phyloP scores from a whole-genome alignment of 37 sponge, comb jelly and placozoan genomes.

The Halisarca cf. caerulea region DNA sequence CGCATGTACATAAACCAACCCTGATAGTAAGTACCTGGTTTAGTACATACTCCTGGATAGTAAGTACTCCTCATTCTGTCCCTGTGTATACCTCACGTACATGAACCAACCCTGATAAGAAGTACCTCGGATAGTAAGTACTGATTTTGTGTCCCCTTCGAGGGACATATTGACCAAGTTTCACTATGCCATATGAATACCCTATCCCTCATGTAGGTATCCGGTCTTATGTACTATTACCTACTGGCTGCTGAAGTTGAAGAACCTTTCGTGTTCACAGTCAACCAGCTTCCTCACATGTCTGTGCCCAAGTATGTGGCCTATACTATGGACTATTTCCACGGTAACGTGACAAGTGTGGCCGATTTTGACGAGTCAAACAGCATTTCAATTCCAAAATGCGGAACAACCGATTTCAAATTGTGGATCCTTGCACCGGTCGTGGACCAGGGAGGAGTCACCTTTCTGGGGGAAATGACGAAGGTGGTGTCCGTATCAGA shows the following conservation, averaged over 20 bases:
- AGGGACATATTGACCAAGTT: too few relatives aligned
- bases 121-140: too few relatives aligned
- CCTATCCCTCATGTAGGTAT: conserved; percentile 11
- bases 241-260: conserved; percentile 60
- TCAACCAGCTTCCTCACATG: conserved; percentile 40
- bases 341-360: conserved; percentile 22
- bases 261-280: conserved; percentile 9
- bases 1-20: too few relatives aligned
- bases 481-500: conserved; percentile 72
- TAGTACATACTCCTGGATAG: too few relatives aligned
- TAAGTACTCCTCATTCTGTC: too few relatives aligned
- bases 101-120: too few relatives aligned
- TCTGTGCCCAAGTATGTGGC: conserved; percentile 15
- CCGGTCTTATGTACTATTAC: conserved; percentile 55
- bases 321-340: conserved; percentile 4
- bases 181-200: too few relatives aligned
- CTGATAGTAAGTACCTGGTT: too few relatives aligned
- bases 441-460: conserved; percentile 10
- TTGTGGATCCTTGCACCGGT: conserved; percentile 58
- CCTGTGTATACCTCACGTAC: too few relatives aligned
- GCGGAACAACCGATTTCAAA: conserved; percentile 46
- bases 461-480: conserved; percentile 69
- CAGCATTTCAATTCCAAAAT: conserved; percentile 18
- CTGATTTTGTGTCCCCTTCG: too few relatives aligned
- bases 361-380: background rate